phyloP scores from a whole-genome alignment of 1,140 invertebrate species.

The Eriocheir sinensis region DNA sequence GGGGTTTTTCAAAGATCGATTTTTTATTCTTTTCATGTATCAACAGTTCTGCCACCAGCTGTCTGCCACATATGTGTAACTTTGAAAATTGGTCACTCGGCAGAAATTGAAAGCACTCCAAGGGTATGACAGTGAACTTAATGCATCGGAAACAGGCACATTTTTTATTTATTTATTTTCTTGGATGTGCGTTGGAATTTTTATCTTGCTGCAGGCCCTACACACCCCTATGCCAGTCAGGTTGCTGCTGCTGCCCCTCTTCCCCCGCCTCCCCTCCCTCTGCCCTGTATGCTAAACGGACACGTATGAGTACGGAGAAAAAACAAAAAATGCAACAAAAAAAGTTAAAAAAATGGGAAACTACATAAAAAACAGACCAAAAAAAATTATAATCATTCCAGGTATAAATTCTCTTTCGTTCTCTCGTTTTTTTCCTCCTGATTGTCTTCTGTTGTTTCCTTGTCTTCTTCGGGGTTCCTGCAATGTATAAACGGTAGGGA shows the following conservation, averaged over 20 bases:
- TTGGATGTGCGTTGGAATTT: too few species aligned
- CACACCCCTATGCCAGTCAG: not conserved
- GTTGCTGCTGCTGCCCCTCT: not conserved
- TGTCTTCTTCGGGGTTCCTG: not conserved
- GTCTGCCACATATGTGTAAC: too few species aligned
- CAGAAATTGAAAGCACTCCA: too few species aligned
- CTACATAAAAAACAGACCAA: not conserved
- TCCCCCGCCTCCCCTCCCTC: not conserved
- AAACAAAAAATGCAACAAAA: not conserved
- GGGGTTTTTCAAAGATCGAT: too few species aligned
- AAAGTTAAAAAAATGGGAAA: not conserved
- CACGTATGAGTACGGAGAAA: not conserved
- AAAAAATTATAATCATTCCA: conserved; percentile 11
- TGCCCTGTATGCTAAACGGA: not conserved
- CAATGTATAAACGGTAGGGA: too few species aligned
- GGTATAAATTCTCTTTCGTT: not conserved
- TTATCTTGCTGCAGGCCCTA: too few species aligned
- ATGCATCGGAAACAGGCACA: too few species aligned
- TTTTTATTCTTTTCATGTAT: too few species aligned
- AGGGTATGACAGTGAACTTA: too few species aligned
- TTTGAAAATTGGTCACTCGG: too few species aligned
- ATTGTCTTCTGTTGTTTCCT: not conserved
- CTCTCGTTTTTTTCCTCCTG: not conserved
- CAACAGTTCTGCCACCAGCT: too few species aligned
- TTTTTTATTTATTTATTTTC: too few species aligned